Conservation (phyloP, 2,888 invertebrate species). For the Sinentomon sp. region DNA sequence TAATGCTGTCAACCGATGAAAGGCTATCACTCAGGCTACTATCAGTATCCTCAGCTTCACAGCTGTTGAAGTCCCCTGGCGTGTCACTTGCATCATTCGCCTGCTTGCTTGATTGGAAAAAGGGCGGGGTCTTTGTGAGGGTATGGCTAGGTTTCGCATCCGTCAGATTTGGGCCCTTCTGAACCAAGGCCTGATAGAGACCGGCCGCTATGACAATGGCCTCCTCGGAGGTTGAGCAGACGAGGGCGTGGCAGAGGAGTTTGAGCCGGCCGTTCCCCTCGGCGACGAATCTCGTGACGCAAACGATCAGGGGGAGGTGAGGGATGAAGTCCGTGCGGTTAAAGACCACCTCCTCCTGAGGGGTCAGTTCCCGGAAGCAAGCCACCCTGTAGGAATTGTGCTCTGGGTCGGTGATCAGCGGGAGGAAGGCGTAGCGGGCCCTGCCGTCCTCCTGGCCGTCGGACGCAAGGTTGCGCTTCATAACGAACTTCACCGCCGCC, state of each 20-base stretch:
- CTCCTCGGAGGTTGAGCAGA: slow-evolving; percentile 65
- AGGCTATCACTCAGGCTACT: too few relatives aligned
- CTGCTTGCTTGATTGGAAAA: too few relatives aligned
- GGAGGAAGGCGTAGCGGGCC: slow-evolving; percentile 44
- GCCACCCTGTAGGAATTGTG: slow-evolving; percentile 38
- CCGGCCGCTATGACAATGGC: slow-evolving; percentile 76
- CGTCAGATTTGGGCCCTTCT: too few relatives aligned
- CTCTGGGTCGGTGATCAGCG: slow-evolving; percentile 53
- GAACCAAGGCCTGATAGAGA: slow-evolving; percentile 59
- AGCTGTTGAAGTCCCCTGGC: too few relatives aligned
- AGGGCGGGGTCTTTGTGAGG: too few relatives aligned
- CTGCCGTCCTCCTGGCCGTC: slow-evolving; percentile 7
- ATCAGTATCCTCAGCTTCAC: too few relatives aligned
- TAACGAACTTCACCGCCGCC: slow-evolving; percentile 65
- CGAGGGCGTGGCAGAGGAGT: slow-evolving; percentile 69
- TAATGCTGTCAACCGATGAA: too few relatives aligned
- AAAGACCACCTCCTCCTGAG: slow-evolving; percentile 25
- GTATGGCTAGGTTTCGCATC: too few relatives aligned
- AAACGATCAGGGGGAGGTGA: slow-evolving; percentile 68
- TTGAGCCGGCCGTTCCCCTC: too few relatives aligned
- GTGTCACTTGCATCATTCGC: too few relatives aligned
- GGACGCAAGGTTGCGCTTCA: slow-evolving; percentile 18
- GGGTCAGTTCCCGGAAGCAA: slow-evolving; percentile 30
- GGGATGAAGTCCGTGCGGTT: slow-evolving; percentile 23
- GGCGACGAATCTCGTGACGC: slow-evolving; percentile 74